Evolutionary conservation across 2,113 vertebrate species (phyloP).

Genomic region (Accipiter cooperii): DNA sequence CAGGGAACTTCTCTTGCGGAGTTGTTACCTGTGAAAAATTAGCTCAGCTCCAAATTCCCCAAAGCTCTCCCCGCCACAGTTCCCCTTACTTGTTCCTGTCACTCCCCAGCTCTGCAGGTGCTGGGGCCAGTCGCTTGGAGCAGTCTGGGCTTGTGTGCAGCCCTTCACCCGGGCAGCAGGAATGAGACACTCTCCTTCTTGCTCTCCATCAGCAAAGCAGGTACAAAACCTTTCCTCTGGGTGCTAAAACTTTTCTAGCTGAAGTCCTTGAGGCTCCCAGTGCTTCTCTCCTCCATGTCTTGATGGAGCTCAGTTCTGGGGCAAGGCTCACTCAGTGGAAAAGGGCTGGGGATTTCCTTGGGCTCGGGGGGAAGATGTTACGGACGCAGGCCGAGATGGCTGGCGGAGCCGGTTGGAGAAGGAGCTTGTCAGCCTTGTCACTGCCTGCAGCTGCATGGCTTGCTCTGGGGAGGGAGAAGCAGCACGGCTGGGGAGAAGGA

Average conservation of each 20-base stretch:
- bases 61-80: background rate
- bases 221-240: background rate
- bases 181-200: rapidly evolving
- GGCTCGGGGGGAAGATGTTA: background rate
- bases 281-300: rapidly evolving
- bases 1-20: background rate
- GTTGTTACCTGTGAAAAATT: background rate
- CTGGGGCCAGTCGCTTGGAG: background rate
- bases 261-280: background rate
- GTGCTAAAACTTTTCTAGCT: background rate
- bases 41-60: background rate
- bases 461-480: background rate
- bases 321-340: background rate
- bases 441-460: background rate
- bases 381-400: rapidly evolving
- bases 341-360: background rate
- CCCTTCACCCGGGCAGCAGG: background rate
- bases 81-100: background rate
- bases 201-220: background rate
- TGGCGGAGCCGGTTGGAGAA: rapidly evolving
- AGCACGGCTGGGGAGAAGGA: background rate
- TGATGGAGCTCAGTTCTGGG: background rate
- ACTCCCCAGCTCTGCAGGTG: background rate
- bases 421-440: rapidly evolving
- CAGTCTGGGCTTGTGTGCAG: background rate